phyloP scores from a whole-genome alignment of 2,888 invertebrate genomes.

The Copidosoma aretas region DNA sequence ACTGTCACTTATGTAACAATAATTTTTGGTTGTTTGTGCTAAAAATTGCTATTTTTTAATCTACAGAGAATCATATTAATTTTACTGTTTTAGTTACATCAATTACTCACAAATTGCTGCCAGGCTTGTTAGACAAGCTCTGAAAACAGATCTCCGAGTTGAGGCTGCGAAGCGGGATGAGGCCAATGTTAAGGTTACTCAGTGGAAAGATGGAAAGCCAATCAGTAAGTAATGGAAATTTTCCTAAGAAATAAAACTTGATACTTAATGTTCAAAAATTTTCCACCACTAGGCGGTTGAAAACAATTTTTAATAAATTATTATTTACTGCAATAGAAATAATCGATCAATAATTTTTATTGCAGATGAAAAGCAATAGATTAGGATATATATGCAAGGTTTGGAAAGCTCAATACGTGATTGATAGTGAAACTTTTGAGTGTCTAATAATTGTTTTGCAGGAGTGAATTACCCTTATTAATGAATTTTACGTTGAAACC shows the following conservation, averaged over 20 bases:
- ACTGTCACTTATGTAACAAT: constrained; percentile 27
- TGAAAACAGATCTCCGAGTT: constrained; percentile 77
- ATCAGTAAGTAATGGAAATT: constrained; percentile 71
- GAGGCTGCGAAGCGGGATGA: constrained; percentile 81
- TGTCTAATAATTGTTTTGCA: not conserved
- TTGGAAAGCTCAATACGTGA: not conserved
- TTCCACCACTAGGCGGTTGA: too few relatives aligned
- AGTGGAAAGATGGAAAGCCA: constrained; percentile 90
- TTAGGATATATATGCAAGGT: constrained; percentile 11
- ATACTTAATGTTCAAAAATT: not conserved
- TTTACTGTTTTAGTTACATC: constrained; percentile 80
- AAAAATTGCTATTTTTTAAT: not conserved
- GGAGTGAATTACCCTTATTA: not conserved
- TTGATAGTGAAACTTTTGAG: not conserved
- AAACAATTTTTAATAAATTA: too few relatives aligned
- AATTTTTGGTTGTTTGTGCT: not conserved
- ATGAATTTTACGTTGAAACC: not conserved
- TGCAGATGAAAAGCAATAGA: constrained; percentile 33
- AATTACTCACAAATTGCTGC: constrained; percentile 96
- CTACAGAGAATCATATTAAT: constrained; percentile 13
- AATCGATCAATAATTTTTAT: constrained; percentile 1
- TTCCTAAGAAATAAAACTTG: not conserved
- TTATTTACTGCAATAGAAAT: not conserved
- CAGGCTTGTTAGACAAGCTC: constrained; percentile 76
- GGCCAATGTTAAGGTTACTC: constrained; percentile 80